A percentile compares a stretch with the other conserved stretches of the same genome.
Conservation (phyloP, 2,113 vertebrate genomes). For the Hydropotes inermis region DNA sequence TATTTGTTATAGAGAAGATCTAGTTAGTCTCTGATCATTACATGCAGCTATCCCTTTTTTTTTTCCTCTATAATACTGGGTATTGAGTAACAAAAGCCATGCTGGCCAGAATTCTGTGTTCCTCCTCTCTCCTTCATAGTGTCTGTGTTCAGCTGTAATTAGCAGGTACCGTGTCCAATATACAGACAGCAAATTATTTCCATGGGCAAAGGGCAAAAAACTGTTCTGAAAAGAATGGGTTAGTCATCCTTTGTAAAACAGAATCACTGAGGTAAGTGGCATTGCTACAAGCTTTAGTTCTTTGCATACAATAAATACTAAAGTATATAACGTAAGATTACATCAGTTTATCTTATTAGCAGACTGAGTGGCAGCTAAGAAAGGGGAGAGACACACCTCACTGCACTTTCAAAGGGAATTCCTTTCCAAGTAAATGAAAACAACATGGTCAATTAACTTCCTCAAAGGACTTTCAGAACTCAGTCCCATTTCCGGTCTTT, state of each 20-base stretch:
- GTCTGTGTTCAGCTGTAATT: neutral
- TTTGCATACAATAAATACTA: neutral
- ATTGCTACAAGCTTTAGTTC: neutral
- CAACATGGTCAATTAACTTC: constrained; percentile 44
- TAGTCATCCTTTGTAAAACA: neutral
- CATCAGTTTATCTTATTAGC: neutral
- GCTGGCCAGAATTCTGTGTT: neutral
- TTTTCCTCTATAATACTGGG: neutral
- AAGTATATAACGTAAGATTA: neutral
- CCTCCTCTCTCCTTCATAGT: neutral
- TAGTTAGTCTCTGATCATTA: neutral
- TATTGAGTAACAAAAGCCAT: neutral
- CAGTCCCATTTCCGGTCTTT: constrained; percentile 17
- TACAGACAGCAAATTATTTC: neutral
- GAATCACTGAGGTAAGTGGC: neutral
- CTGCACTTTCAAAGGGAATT: constrained; percentile 49
- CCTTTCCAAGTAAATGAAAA: constrained; percentile 48
- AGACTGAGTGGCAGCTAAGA: neutral
- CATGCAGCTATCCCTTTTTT: neutral
- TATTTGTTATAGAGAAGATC: neutral
- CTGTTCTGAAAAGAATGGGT: neutral
- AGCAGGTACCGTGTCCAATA: neutral
- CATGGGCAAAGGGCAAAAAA: neutral
- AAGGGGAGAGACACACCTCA: constrained; percentile 25
- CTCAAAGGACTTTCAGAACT: constrained; percentile 17